phyloP scores from a whole-genome alignment of 2,113 vertebrate genomes.

The Xyliphius kryptos region DNA sequence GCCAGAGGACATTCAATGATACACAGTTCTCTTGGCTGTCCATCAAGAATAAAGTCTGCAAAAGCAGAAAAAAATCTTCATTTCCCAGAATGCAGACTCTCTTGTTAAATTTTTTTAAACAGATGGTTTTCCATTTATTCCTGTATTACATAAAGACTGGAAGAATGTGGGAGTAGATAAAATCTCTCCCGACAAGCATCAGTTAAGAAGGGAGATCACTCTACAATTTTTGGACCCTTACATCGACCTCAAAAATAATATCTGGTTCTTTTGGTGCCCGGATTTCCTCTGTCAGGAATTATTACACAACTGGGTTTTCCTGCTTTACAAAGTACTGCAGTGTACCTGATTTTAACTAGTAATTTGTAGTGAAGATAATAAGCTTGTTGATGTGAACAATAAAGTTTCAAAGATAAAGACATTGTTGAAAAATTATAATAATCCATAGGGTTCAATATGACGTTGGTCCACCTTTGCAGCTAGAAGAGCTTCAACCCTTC shows the following conservation, averaged over 20 bases:
- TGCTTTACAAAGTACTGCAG: too few relatives aligned
- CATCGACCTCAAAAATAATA: conserved; percentile 15
- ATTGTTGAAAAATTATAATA: too few relatives aligned
- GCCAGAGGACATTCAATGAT: conserved; percentile 22
- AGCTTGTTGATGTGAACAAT: too few relatives aligned
- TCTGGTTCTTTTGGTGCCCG: conserved; percentile 8
- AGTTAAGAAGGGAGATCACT: conserved; percentile 12
- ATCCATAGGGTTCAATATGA: too few relatives aligned
- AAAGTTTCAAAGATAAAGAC: too few relatives aligned
- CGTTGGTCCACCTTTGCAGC: too few relatives aligned
- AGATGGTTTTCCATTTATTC: conserved; percentile 40
- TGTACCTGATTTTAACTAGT: too few relatives aligned
- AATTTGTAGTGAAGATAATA: too few relatives aligned
- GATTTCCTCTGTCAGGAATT: conserved; percentile 19
- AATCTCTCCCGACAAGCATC: conserved; percentile 22
- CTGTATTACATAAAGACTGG: conserved; percentile 41
- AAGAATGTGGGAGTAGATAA: conserved; percentile 37
- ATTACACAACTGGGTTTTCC: too few relatives aligned
- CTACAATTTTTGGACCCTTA: conserved; percentile 5
- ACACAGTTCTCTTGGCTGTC: conserved; percentile 20
- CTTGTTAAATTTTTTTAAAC: conserved; percentile 21
- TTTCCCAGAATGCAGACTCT: conserved; percentile 7
- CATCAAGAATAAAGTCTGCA: conserved; percentile 13
- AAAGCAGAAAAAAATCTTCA: conserved; percentile 24
- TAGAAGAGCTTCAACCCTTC: too few relatives aligned